These are phyloP conservation scores for Napeogenes sylphis DNA, from an alignment of 2,888 invertebrate species.

Conservation along the genomic window DNA sequence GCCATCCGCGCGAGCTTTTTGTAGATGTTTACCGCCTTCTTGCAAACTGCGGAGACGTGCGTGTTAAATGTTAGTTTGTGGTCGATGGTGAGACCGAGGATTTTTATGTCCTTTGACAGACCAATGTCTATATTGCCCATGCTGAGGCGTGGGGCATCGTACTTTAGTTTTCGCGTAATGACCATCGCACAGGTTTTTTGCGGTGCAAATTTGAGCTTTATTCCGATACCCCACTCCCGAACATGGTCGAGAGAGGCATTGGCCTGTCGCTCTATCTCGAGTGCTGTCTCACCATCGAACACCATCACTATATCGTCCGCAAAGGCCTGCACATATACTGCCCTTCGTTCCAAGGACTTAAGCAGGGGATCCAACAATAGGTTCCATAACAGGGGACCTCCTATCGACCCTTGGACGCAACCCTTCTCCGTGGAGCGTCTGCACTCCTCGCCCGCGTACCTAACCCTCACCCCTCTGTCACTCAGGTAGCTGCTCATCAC, in stretches of 20 bases:
- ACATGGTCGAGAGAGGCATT: slow-evolving; percentile 14
- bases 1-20: slow-evolving; percentile 15
- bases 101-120: slow-evolving; percentile 8
- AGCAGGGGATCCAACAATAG: slow-evolving; percentile 20
- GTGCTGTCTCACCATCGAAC: slow-evolving; percentile 3
- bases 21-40: slow-evolving; percentile 19
- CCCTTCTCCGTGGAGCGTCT: slow-evolving; percentile 18
- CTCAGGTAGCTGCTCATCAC: slow-evolving; percentile 13
- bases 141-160: slow-evolving; percentile 11
- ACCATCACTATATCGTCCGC: slow-evolving; percentile 2
- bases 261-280: slow-evolving; percentile 10
- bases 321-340: background rate
- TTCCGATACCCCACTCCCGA: slow-evolving; percentile 10
- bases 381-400: slow-evolving; percentile 25
- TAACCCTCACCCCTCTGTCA: slow-evolving; percentile 14
- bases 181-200: background rate
- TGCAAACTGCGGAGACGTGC: slow-evolving; percentile 9
- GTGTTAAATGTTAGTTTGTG: slow-evolving; percentile 12
- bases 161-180: background rate
- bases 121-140: slow-evolving; percentile 5
- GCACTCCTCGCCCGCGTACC: slow-evolving; percentile 12
- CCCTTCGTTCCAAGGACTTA: background rate
- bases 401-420: slow-evolving; percentile 26
- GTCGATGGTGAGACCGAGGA: slow-evolving; percentile 15
- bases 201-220: slow-evolving; percentile 16